Conservation (phyloP, 92 coral and sea anemone species). For the Ricordea florida region DNA sequence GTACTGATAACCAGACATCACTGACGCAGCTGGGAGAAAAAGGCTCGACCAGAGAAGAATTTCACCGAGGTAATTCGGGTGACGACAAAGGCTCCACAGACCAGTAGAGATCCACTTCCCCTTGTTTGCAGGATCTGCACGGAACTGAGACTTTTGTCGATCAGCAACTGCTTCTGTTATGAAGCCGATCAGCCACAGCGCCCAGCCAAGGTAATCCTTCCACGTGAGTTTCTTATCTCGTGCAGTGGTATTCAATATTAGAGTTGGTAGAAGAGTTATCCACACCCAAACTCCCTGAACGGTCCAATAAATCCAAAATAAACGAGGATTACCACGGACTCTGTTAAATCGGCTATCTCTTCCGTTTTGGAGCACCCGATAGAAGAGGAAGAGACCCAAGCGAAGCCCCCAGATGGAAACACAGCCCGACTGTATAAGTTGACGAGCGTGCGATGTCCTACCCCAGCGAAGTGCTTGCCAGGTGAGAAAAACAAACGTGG, state of each 20-base stretch:
- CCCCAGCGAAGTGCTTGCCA: constrained; percentile 75
- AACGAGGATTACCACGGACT: constrained; percentile 80
- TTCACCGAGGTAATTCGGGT: constrained; percentile 97
- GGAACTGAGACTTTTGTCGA: constrained; percentile 83
- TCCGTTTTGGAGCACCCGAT: constrained; percentile 80
- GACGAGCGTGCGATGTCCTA: constrained; percentile 69
- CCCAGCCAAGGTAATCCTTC: constrained; percentile 97
- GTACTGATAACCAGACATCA: constrained; percentile 85
- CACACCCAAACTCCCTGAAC: constrained; percentile 91
- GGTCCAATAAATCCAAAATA: constrained; percentile 83
- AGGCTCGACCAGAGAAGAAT: constrained; percentile 88
- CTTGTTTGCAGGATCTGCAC: constrained; percentile 74
- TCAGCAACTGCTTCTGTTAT: constrained; percentile 80
- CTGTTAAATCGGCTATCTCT: constrained; percentile 81
- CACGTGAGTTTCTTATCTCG: constrained; percentile 69
- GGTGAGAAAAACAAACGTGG: constrained; percentile 80
- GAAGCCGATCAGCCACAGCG: constrained; percentile 84
- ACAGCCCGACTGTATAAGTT: constrained; percentile 85
- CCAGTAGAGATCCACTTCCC: constrained; percentile 95
- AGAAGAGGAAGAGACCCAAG: constrained; percentile 81
- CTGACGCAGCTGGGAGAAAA: constrained; percentile 84
- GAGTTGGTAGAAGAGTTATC: constrained; percentile 80
- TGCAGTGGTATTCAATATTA: constrained; percentile 71
- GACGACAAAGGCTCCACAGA: constrained; percentile 86
- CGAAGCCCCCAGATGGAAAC: constrained; percentile 90